phyloP scores from a whole-genome alignment of 2,113 vertebrate genomes.

The Zingel zingel region DNA sequence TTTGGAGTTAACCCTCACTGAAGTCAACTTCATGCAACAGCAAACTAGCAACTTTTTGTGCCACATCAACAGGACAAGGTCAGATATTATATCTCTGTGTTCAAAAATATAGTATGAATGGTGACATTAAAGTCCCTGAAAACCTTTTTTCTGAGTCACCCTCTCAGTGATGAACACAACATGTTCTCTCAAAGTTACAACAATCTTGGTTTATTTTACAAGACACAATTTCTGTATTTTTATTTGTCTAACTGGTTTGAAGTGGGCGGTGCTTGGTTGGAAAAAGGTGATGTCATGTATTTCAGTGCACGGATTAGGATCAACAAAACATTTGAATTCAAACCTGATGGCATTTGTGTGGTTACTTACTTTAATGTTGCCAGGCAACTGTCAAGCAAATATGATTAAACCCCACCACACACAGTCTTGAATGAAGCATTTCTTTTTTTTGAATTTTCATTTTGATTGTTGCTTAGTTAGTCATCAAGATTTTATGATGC shows the following conservation, averaged over 20 bases:
- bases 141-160: slow-evolving; percentile 2
- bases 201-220: background rate
- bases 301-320: background rate
- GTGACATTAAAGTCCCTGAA: slow-evolving; percentile 20
- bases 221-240: background rate
- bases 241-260: background rate
- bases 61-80: slow-evolving; percentile 54
- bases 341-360: too few relatives aligned
- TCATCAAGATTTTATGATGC: background rate
- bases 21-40: slow-evolving; percentile 43
- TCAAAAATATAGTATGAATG: slow-evolving; percentile 21
- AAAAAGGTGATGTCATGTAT: background rate
- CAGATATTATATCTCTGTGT: slow-evolving; percentile 23
- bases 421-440: background rate
- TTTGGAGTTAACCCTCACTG: slow-evolving; percentile 30
- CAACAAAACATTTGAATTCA: too few relatives aligned
- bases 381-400: background rate
- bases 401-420: background rate
- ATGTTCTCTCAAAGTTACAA: background rate
- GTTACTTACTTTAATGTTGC: too few relatives aligned
- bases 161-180: background rate
- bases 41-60: slow-evolving; percentile 33
- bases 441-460: background rate
- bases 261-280: background rate
- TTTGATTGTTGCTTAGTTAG: too few relatives aligned